Base-by-base conservation (phyloP, 2,797 vertebrate genomes). In the Falco biarmicus region DNA sequence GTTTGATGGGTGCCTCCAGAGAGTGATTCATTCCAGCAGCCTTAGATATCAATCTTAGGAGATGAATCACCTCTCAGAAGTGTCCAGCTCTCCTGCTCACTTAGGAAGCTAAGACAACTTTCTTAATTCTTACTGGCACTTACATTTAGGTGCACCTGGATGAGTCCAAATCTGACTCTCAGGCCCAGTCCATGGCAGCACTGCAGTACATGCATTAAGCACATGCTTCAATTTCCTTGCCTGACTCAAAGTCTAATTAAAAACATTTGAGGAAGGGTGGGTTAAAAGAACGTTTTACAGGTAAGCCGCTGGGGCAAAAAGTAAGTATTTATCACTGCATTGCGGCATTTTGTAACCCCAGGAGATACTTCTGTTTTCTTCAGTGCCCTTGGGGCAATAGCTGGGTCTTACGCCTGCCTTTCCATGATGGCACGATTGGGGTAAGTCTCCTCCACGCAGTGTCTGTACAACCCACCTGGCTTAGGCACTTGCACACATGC, bases 1-100 rank as follows among this genome's bases (percentile, higher is more conserved):
- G 57, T 60, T 45, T 65, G 89, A 66, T 51, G 56, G 60, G 64
- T 83, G 64, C 56, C 94, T 92, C 89, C 45, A 61, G 87, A 92
- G 75, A 47, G 48, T 91, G 87, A 95, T 69, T 96, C 94, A 95
- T 39, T 56, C 66, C 89, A 75, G 68, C 76, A 90, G 76, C 57
- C 57, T 68, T 5, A 32, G 56, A 77, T 2, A 56, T 29, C 45
- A 15, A 9, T 10, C 75, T 5, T 6, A 24, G 75, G 37, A 89
- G 84, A 53, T 96, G 91, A 94, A 89, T 95, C 96, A 95, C 84
- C 82, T 64, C 69, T 78, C 65, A 28, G 78, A 91, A 57, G 50
- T 60, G 69, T 63, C 91, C 79, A 50, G 63, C 73, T 71, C 84
- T 87, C 68, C 89, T 60, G 29, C 24, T 60, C 48, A 53, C 50